Evolutionary conservation across 1,140 invertebrate genomes (phyloP).

Genomic region (Panulirus ornatus): DNA sequence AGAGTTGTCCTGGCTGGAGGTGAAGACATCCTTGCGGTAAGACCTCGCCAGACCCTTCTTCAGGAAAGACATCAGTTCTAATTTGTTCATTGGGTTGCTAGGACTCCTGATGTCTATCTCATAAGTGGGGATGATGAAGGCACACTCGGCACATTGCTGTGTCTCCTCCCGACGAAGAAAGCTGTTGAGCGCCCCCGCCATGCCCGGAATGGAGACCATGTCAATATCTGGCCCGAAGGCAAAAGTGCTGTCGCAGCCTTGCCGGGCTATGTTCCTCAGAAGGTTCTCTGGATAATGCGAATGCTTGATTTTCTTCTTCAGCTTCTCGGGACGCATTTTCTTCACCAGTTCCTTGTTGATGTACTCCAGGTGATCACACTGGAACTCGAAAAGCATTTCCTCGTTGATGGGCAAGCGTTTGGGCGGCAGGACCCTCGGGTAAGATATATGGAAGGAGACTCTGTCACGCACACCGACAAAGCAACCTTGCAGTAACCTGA

Average conservation of each 20-base stretch:
- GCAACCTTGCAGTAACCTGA: slow-evolving; percentile 7
- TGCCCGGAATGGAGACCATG: slow-evolving; percentile 54
- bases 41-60: slow-evolving; percentile 87
- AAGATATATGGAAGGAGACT: slow-evolving; percentile 24
- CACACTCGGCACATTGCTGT: slow-evolving; percentile 80
- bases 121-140: slow-evolving; percentile 94
- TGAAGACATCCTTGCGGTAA: too few relatives aligned
- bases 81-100: slow-evolving; percentile 87
- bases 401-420: background rate
- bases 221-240: slow-evolving; percentile 66
- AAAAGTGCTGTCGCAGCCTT: slow-evolving; percentile 49
- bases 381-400: background rate
- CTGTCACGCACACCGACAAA: background rate
- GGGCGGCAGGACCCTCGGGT: slow-evolving; percentile 6
- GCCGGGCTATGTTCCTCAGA: slow-evolving; percentile 70
- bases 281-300: slow-evolving; percentile 69
- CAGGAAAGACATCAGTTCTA: slow-evolving; percentile 85
- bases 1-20: slow-evolving; percentile 93
- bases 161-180: slow-evolving; percentile 35
- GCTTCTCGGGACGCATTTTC: background rate
- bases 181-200: slow-evolving; percentile 38
- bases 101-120: slow-evolving; percentile 87
- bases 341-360: too few relatives aligned
- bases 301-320: slow-evolving; percentile 9
- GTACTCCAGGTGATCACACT: too few relatives aligned